Base-by-base conservation (phyloP, 1,140 invertebrate genomes). In the Sycophaga agraensis region DNA sequence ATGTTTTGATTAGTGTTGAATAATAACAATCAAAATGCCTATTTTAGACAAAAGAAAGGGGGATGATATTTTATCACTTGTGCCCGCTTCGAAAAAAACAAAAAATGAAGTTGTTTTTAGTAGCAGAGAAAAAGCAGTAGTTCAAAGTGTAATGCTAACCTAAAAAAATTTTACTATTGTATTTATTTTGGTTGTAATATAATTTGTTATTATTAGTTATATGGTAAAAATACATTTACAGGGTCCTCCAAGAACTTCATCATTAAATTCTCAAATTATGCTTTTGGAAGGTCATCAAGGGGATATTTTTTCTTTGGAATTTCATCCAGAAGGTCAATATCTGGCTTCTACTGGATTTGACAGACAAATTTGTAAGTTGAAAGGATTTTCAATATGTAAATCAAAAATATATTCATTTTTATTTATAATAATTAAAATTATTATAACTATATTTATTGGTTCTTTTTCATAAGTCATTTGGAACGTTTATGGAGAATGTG, bases 401-500 rank as follows among this genome's bases (percentile, higher is more conserved):
- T n/a, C n/a, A n/a, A n/a, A n/a, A 56, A 26, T 48, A 37, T 12
- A 17, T n/a, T n/a, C n/a, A 2, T 37, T 22, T 17, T 21, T 48
- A 56, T 5, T 4, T 17, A n/a, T 51, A 39, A 39, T 6, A 51
- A 42, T 39, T 9, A 17, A 53, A 31, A 35, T n/a, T n/a, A n/a
- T n/a, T n/a, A n/a, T n/a, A n/a, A n/a, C n/a, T n/a, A n/a, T n/a
- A n/a, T 16, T 34, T 49, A 39, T 39, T 34, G 55, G 42, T 72
- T 84, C 85, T 28, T 4, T 26, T 28, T 39, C 0, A 14, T 56
- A 74, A 97, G 94, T 91, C 77, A 84, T 99, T 66, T 99, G 98
- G 98, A 96, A 92, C 79, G 93, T 96, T 2, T 97, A 96, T 79
- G 97, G 94, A 4, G 96, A 99, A 74, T 99, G 97, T 83, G 96